A percentile compares a stretch with the other conserved stretches of the same genome.
Evolutionary conservation across 2,888 invertebrate species (phyloP).

Genomic region (Gymnoscelis rufifasciata): DNA sequence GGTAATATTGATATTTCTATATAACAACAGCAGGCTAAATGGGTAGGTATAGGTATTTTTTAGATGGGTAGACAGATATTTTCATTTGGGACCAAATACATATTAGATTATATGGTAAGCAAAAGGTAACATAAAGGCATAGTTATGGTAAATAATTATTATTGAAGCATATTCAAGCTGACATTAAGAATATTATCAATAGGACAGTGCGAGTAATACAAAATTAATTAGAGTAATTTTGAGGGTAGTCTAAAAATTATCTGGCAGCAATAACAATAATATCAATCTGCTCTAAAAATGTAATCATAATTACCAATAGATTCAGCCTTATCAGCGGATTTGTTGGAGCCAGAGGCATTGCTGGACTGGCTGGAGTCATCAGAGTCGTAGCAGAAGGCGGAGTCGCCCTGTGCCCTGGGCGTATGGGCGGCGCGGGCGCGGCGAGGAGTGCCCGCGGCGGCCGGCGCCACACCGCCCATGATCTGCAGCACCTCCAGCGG

Average conservation of each 20-base stretch:
- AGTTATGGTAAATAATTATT: too few relatives aligned
- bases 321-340: constrained; percentile 66
- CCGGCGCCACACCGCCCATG: constrained; percentile 38
- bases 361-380: constrained; percentile 74
- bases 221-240: neutral
- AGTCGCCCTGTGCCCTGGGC: constrained; percentile 45
- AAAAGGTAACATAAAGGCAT: too few relatives aligned
- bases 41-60: too few relatives aligned
- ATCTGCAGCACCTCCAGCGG: constrained; percentile 55
- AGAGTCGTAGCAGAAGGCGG: constrained; percentile 68
- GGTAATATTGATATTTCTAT: too few relatives aligned
- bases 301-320: constrained; percentile 12
- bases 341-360: constrained; percentile 70
- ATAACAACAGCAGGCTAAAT: too few relatives aligned
- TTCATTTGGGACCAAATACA: too few relatives aligned
- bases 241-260: constrained; percentile 11
- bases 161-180: too few relatives aligned
- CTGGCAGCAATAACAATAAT: neutral
- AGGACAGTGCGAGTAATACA: too few relatives aligned
- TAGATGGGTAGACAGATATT: too few relatives aligned
- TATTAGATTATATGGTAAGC: too few relatives aligned
- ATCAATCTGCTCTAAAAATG: neutral
- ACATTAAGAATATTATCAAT: too few relatives aligned
- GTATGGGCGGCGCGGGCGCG: constrained; percentile 38
- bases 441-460: constrained; percentile 46